Evolutionary conservation across 2,113 vertebrate species (phyloP).

Genomic region (Rhagologus leucostigma): DNA sequence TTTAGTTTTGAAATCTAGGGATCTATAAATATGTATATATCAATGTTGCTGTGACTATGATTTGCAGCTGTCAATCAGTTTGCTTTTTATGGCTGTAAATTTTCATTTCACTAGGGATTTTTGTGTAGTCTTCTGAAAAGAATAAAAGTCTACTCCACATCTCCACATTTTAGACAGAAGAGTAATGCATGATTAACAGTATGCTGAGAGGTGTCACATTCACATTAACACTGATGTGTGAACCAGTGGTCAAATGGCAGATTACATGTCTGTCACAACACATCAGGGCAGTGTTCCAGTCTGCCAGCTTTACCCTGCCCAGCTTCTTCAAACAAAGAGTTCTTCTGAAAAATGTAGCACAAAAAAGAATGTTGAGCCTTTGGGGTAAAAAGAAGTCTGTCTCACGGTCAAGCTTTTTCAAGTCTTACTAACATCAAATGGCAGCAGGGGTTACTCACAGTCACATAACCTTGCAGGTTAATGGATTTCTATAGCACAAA

Average conservation of each 20-base stretch:
- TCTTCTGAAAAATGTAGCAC: slow-evolving; percentile 34
- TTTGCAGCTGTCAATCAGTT: slow-evolving; percentile 64
- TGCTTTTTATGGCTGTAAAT: slow-evolving; percentile 41
- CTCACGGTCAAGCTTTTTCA: slow-evolving; percentile 53
- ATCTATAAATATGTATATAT: slow-evolving; percentile 64
- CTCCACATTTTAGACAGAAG: slow-evolving; percentile 64
- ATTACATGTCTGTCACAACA: slow-evolving; percentile 69
- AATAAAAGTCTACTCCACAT: slow-evolving; percentile 59
- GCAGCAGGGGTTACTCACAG: slow-evolving; percentile 15
- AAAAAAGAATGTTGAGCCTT: slow-evolving; percentile 55
- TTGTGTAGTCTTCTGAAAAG: slow-evolving; percentile 45
- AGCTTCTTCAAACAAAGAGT: slow-evolving; percentile 64
- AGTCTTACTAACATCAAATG: slow-evolving; percentile 28
- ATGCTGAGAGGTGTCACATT: slow-evolving; percentile 67
- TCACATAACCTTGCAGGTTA: slow-evolving; percentile 39
- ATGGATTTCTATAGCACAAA: background rate
- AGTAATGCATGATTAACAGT: slow-evolving; percentile 67
- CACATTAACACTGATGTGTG: slow-evolving; percentile 63
- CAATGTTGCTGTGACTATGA: slow-evolving; percentile 54
- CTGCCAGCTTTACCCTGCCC: slow-evolving; percentile 67
- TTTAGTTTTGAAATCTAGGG: slow-evolving; percentile 28
- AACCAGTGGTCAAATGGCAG: slow-evolving; percentile 68
- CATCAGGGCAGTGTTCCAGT: slow-evolving; percentile 69
- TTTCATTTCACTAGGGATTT: slow-evolving; percentile 31
- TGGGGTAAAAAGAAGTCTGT: slow-evolving; percentile 32